Evolutionary conservation across 1,140 invertebrate species (phyloP).

Genomic region (Sarcophaga bullata): DNA sequence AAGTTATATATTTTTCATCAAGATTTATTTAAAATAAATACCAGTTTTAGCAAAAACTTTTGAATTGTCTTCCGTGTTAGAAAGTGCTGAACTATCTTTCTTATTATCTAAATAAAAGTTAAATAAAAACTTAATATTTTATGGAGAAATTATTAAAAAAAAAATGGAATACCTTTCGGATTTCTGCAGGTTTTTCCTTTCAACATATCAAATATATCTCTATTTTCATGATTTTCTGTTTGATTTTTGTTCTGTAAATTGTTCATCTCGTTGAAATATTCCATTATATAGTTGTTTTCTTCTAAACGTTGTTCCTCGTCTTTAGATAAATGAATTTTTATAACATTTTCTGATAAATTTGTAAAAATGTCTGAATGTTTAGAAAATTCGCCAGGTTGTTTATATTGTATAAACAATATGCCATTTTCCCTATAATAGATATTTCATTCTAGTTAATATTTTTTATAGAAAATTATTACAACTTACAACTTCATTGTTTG

Average conservation of each 20-base stretch:
- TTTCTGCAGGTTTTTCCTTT: neutral
- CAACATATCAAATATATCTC: neutral
- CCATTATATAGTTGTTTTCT: neutral
- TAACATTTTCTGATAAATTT: neutral
- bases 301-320: neutral
- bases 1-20: too few relatives aligned
- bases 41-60: too few relatives aligned
- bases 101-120: too few relatives aligned
- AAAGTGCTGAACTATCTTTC: too few relatives aligned
- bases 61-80: too few relatives aligned
- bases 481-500: conserved; percentile 30
- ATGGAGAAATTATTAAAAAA: too few relatives aligned
- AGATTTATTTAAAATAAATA: too few relatives aligned
- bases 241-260: neutral
- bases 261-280: neutral
- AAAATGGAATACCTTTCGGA: neutral
- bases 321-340: neutral
- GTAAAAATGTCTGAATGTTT: neutral
- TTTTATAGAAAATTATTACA: neutral
- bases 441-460: neutral
- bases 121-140: too few relatives aligned
- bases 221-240: neutral
- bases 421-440: neutral
- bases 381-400: neutral
- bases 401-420: neutral